These are phyloP conservation scores for Champsocephalus gunnari DNA, from an alignment of 2,797 vertebrate species.

Conservation along the genomic window DNA sequence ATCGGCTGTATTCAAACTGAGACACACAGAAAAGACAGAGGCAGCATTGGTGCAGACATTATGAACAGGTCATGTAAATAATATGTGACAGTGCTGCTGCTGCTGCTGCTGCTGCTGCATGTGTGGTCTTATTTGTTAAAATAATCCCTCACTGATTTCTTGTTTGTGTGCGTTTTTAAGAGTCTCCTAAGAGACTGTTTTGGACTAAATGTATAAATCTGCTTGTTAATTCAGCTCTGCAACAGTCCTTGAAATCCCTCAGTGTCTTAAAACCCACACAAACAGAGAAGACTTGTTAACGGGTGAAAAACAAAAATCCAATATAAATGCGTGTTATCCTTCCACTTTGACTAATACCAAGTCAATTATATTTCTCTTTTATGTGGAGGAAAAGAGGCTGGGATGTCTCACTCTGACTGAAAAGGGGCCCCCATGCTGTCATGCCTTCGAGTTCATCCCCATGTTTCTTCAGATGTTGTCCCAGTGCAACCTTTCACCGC, in stretches of 20 bases:
- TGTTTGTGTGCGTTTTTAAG: slow-evolving; percentile 50
- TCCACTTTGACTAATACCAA: slow-evolving; percentile 3
- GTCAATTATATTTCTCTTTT: slow-evolving; percentile 2
- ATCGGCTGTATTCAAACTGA: slow-evolving; percentile 49
- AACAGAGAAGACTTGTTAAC: neutral
- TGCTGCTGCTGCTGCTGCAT: neutral
- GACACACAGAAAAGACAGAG: slow-evolving; percentile 12
- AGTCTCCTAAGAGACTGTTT: slow-evolving; percentile 50
- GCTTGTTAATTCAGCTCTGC: slow-evolving; percentile 43
- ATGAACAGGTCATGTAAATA: slow-evolving; percentile 27
- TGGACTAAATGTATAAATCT: slow-evolving; percentile 53
- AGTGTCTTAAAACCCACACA: slow-evolving; percentile 31
- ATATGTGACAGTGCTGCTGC: slow-evolving; percentile 15
- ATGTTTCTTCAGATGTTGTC: slow-evolving; percentile 51
- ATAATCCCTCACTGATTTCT: slow-evolving; percentile 37
- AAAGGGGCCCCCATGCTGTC: neutral
- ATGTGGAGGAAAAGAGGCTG: neutral
- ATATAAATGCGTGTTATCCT: neutral
- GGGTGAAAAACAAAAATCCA: neutral
- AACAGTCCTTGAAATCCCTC: slow-evolving; percentile 39
- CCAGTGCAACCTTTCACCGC: slow-evolving; percentile 24
- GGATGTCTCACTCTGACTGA: slow-evolving; percentile 13
- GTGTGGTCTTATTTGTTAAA: slow-evolving; percentile 32
- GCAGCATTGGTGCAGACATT: slow-evolving; percentile 25
- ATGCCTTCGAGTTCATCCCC: slow-evolving; percentile 22